These are phyloP conservation scores for Hippopotamus amphibius DNA, from an alignment of 2,113 vertebrate species.

Conservation along the genomic window DNA sequence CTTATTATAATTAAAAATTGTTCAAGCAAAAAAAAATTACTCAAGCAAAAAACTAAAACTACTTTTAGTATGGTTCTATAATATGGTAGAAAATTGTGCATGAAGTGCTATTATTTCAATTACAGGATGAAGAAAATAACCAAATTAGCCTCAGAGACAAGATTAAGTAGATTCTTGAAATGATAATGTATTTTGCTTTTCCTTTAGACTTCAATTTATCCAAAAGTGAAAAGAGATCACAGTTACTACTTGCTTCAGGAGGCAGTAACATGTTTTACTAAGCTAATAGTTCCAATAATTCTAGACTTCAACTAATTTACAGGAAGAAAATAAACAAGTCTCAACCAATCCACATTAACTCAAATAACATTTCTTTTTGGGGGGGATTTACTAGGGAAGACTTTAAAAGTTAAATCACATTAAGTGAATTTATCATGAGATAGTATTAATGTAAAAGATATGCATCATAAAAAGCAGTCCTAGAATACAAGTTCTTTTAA, in stretches of 20 bases:
- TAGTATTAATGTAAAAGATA: neutral
- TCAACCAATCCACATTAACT: neutral
- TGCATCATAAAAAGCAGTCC: neutral
- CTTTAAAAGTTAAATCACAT: slow-evolving; percentile 30
- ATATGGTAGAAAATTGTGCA: slow-evolving; percentile 28
- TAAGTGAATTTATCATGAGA: neutral
- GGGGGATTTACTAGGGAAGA: neutral
- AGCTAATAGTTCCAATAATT: slow-evolving; percentile 13
- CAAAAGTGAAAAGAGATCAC: neutral
- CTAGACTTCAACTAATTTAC: neutral
- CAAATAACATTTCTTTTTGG: neutral
- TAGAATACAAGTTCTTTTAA: neutral
- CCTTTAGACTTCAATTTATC: neutral
- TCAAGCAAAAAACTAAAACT: neutral
- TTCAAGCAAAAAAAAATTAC: neutral
- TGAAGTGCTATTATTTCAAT: slow-evolving; percentile 64
- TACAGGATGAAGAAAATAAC: neutral
- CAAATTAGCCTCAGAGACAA: slow-evolving; percentile 45
- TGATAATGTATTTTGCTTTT: neutral
- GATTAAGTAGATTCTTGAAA: slow-evolving; percentile 4
- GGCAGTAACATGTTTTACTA: neutral
- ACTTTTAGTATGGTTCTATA: neutral
- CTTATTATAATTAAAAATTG: slow-evolving; percentile 50
- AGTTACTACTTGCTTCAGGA: slow-evolving; percentile 30
- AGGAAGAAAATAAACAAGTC: neutral